Evolutionary conservation across 1,140 invertebrate genomes (phyloP), one percentile per base, ranked within the genome.

Genomic region (Tetramorium simillimum): DNA sequence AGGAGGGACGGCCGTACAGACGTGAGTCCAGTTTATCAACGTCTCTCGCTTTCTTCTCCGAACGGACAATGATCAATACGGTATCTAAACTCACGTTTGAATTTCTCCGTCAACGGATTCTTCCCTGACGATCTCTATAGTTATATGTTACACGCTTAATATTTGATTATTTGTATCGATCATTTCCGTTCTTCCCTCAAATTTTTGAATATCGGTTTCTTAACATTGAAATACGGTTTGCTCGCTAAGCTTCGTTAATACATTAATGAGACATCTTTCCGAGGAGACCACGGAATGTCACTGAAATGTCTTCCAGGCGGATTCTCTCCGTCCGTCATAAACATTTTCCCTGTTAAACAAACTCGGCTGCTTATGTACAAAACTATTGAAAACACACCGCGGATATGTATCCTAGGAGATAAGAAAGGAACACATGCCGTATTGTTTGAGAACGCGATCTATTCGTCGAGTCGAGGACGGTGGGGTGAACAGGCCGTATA

Each of bases 1-100:
- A 96, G 88, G 96, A 96, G 85, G 94, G 95, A 91, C 94, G 95
- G 76, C 95, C 95, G 12, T 96, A 95, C 78, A 94, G 95, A 95
- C 95, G 96, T 96, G 89, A 96, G 95, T 96, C n/a, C 28, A 21
- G n/a, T n/a, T n/a, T n/a, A 37, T 21, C 7, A 10, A 63, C 14
- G 62, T 21, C 33, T 33, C 16, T 24, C 10, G 6, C 1, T 49
- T 63, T 14, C 7, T 33, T 43, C 65, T 46, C 24, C 6, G 12
- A 49, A 5, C 18, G 18, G 28, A 16, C 49, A 65, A 63, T 33
- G 63, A 72, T 81, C 78, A 43, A 72, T 40, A 24, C 21, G 51
- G 12, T 53, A 0, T 46, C 14, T 62, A 21, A 21, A 46, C 1
- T n/a, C 14, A 1, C 0, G 16, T 40, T 37, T 10, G 3, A 49